Evolutionary conservation across 2,888 invertebrate species (phyloP).

Genomic region (Vesta saturnalis): DNA sequence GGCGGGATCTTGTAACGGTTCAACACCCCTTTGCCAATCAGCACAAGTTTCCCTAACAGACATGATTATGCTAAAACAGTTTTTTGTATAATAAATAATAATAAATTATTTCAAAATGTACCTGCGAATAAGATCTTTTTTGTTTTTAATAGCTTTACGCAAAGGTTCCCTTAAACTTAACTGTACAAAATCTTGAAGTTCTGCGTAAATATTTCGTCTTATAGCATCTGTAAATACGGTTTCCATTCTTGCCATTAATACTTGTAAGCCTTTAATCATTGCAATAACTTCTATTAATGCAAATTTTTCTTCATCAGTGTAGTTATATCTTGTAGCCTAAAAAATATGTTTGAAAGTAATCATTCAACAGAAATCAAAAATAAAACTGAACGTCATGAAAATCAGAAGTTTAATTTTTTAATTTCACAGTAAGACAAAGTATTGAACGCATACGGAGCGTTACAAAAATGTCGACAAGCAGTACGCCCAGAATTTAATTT

Average conservation of each 20-base stretch:
- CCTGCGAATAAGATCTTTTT: constrained; percentile 93
- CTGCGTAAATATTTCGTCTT: constrained; percentile 91
- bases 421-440: no score
- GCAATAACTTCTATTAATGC: constrained; percentile 98
- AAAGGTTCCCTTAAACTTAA: constrained; percentile 88
- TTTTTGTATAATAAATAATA: background rate
- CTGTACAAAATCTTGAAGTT: constrained; percentile 97
- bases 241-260: constrained; percentile 96
- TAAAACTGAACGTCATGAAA: background rate
- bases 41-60: constrained; percentile 98
- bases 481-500: no score
- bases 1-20: constrained; percentile 92
- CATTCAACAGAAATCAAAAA: background rate
- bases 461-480: no score
- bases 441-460: no score
- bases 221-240: constrained; percentile 94
- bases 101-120: constrained; percentile 39
- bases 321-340: constrained; percentile 96
- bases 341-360: constrained; percentile 27
- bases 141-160: constrained; percentile 96
- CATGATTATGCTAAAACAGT: constrained; percentile 83
- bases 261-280: constrained; percentile 98
- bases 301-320: constrained; percentile 96
- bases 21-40: constrained; percentile 93
- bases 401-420: no score